phyloP scores from a whole-genome alignment of 1,140 invertebrate genomes.

The Eriosoma lanigerum region DNA sequence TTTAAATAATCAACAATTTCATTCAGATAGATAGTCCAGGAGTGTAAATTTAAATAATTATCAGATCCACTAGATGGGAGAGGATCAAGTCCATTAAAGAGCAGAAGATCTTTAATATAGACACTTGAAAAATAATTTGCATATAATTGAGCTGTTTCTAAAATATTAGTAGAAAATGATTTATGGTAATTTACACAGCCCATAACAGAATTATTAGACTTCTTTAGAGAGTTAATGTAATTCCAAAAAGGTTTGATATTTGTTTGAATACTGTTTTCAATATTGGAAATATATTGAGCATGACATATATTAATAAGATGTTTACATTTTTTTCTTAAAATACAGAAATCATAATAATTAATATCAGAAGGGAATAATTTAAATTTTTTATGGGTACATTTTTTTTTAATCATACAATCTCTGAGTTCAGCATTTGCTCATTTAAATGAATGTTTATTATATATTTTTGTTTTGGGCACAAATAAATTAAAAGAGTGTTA shows the following conservation, averaged over 20 bases:
- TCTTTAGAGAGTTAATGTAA: not conserved
- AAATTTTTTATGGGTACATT: not conserved
- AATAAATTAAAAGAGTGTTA: not conserved
- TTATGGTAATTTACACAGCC: not conserved
- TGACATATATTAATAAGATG: not conserved
- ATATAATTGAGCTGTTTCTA: not conserved
- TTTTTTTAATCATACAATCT: not conserved
- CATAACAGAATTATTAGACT: not conserved
- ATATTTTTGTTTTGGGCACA: not conserved
- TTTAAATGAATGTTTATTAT: not conserved
- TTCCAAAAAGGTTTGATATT: not conserved
- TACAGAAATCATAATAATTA: not conserved
- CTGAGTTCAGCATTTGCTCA: not conserved
- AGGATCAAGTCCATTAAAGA: not conserved
- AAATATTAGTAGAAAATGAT: not conserved
- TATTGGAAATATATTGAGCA: not conserved
- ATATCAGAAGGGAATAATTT: not conserved
- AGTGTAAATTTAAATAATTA: not conserved
- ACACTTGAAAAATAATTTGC: not conserved
- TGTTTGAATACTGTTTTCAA: not conserved
- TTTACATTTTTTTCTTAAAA: not conserved
- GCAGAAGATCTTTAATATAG: not conserved
- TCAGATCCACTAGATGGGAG: not conserved
- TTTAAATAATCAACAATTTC: not conserved
- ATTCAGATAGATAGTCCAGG: conserved; percentile 1